Percentiles rank a stretch among this genome's conserved stretches.
These are phyloP conservation scores for Actias luna DNA, from an alignment of 2,888 invertebrate genomes.

Conservation along the genomic window DNA sequence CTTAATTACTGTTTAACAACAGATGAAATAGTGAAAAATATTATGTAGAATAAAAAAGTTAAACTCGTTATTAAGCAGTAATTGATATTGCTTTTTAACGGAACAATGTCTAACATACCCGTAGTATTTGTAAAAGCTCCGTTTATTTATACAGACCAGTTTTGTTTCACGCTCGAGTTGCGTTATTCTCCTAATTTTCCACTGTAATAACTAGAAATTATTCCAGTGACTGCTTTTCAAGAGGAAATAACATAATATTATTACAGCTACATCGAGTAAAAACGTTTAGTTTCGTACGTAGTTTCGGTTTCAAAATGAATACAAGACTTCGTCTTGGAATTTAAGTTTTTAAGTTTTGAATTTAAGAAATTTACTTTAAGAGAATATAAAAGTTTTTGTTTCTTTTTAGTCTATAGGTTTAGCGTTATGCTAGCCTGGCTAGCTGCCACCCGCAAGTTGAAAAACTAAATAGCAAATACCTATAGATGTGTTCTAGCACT, in stretches of 20 bases:
- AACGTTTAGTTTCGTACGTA: constrained; percentile 29
- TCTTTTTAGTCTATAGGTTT: too few species aligned
- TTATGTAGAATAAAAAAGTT: too few species aligned
- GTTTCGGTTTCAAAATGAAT: constrained; percentile 19
- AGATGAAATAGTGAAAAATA: too few species aligned
- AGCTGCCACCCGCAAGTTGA: too few species aligned
- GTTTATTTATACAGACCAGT: constrained; percentile 27
- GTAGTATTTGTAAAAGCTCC: constrained; percentile 31
- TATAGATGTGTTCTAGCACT: too few species aligned
- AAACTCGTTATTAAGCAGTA: background rate
- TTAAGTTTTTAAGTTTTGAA: too few species aligned
- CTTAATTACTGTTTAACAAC: too few species aligned
- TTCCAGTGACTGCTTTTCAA: constrained; percentile 31
- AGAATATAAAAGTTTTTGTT: too few species aligned
- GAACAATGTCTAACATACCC: background rate
- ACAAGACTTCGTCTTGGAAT: background rate
- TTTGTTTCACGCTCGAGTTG: constrained; percentile 39
- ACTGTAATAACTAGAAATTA: constrained; percentile 44
- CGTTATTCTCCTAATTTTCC: constrained; percentile 46
- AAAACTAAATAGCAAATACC: too few species aligned
- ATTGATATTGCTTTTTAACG: constrained; percentile 5
- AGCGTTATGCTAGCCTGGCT: too few species aligned
- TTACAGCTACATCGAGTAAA: constrained; percentile 33
- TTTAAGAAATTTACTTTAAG: background rate
- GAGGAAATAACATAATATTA: constrained; percentile 38